Base-by-base conservation (phyloP, 2,888 invertebrate species). In the Pyrgus malvae region DNA sequence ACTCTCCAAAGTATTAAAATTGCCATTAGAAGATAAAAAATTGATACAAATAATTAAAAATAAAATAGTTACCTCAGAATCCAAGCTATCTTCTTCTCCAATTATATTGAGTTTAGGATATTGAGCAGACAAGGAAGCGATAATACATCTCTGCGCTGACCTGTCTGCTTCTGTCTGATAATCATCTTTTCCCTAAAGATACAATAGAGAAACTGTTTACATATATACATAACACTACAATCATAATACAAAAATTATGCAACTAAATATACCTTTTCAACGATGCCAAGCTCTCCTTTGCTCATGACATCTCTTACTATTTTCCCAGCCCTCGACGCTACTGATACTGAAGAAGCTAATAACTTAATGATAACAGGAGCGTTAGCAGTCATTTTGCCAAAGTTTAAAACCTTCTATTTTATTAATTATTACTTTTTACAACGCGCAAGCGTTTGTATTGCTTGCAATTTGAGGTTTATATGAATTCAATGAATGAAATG, bases 121-220 rank as follows among this genome's bases (percentile, higher is more conserved):
- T 68, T 95, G 94, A 57, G 92, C 92, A 27, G 93, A 90, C 3
- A 99, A 90, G 1, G 98, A 98, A 17, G 96, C 95, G 57, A 98
- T 93, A 57, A 99, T 99, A 76, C 97, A 98, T 62, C 93, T 92
- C 82, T 99, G 99, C 0, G 98, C 98, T 21, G 96, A 95, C 62
- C 99, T 93, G 78, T 99, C 99, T 4, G 99, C 99, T 90, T 98
- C 98, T 3, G 99, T 99, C 91, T 99, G 99, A 37, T 97, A 92
- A 86, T 99, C 99, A 91, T 98, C 96, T 74, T 94, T 94, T 14
- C 96, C 97, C 94, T 95, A 70, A 25, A 61, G n/a, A n/a, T n/a
- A n/a, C n/a, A n/a, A n/a, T n/a, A n/a, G n/a, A 0, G 7, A 17
- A 8, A 9, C 16, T 9, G 0, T 11, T 38, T 38, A n/a, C 21